A percentile compares a stretch with the other conserved stretches of the same genome.
Conservation (phyloP, 2,888 invertebrate species). For the Vanessa cardui region DNA sequence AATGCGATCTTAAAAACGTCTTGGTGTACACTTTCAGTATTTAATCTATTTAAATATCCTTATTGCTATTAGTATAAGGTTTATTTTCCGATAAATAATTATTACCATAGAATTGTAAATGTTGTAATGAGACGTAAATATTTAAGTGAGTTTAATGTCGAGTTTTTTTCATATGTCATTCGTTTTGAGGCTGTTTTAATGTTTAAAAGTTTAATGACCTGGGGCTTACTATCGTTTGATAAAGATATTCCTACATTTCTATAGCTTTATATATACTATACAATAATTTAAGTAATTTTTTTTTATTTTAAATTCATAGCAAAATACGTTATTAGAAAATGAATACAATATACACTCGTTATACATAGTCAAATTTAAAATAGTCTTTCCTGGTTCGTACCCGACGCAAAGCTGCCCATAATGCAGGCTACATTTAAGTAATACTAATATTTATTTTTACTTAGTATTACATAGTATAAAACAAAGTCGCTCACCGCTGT, state of each 20-base stretch:
- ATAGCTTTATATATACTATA: not conserved
- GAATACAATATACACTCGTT: too few relatives aligned
- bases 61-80: not conserved
- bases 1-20: not conserved
- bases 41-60: not conserved
- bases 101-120: conserved; percentile 31
- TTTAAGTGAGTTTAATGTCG: conserved; percentile 47
- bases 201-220: conserved; percentile 45
- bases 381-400: too few relatives aligned
- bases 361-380: too few relatives aligned
- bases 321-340: too few relatives aligned
- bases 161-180: conserved; percentile 48
- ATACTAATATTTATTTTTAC: too few relatives aligned
- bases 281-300: too few relatives aligned
- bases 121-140: conserved; percentile 51
- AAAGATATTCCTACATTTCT: not conserved
- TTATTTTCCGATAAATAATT: conserved; percentile 1
- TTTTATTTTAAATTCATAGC: too few relatives aligned
- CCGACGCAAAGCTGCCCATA: too few relatives aligned
- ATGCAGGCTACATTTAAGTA: too few relatives aligned
- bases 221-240: conserved; percentile 17
- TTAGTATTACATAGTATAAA: too few relatives aligned
- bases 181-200: conserved; percentile 46
- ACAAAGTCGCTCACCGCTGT: too few relatives aligned
- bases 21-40: conserved; percentile 27